Evolutionary conservation across 2,888 invertebrate species (phyloP).

Genomic region (Rapana venosa): DNA sequence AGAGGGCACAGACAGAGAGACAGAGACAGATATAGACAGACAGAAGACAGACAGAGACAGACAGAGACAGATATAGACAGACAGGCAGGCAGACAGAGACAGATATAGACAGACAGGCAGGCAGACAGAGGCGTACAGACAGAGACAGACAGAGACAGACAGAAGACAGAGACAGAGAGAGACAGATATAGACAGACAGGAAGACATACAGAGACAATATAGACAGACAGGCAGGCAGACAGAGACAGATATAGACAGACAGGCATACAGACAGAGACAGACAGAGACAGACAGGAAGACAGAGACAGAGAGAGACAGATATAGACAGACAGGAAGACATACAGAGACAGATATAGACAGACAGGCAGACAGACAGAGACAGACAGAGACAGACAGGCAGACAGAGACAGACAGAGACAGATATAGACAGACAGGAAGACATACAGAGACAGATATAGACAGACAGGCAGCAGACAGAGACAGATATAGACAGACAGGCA

Average conservation of each 20-base stretch:
- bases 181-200: not conserved
- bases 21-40: constrained; percentile 1
- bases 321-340: not conserved
- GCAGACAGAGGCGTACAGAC: not conserved
- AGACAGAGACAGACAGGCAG: not conserved
- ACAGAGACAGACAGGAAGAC: not conserved
- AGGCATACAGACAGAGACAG: too few relatives aligned
- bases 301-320: constrained; percentile 16
- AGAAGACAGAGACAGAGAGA: not conserved
- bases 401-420: not conserved
- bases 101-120: not conserved
- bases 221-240: too few relatives aligned
- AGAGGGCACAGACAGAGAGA: not conserved
- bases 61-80: not conserved
- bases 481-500: not conserved
- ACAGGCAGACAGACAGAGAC: not conserved
- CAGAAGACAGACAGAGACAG: not conserved
- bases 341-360: too few relatives aligned
- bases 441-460: not conserved
- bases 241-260: not conserved
- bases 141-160: constrained; percentile 1
- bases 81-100: not conserved
- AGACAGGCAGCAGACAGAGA: not conserved
- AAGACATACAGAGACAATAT: not conserved
- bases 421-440: not conserved